Evolutionary conservation across 2,113 vertebrate species (phyloP).

Genomic region (Erythrocercus mccallii): DNA sequence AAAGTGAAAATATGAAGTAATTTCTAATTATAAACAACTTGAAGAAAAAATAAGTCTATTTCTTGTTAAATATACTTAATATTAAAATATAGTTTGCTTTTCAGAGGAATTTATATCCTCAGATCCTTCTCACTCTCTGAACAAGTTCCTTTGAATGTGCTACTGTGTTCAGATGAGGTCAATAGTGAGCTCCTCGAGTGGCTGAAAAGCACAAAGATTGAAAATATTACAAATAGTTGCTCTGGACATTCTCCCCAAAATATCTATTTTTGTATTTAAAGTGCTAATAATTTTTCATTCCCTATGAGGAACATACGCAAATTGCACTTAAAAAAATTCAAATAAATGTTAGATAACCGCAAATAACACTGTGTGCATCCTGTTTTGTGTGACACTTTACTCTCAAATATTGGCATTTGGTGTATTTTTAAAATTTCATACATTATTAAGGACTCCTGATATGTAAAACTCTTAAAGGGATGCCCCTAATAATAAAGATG

Average conservation of each 20-base stretch:
- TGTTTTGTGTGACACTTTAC: neutral
- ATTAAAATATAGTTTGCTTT: neutral
- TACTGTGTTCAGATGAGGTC: neutral
- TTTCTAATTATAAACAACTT: neutral
- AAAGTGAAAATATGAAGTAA: neutral
- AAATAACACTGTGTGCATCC: neutral
- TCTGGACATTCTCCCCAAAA: neutral
- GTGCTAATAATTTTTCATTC: neutral
- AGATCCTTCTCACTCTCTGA: neutral
- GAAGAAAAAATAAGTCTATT: neutral
- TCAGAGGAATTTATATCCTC: neutral
- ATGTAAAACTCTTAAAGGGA: neutral
- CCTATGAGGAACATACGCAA: neutral
- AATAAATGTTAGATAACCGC: neutral
- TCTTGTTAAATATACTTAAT: neutral
- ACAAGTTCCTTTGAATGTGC: neutral
- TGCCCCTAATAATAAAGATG: conserved; percentile 1
- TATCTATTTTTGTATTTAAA: neutral
- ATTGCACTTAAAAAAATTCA: neutral
- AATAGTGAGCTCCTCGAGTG: neutral
- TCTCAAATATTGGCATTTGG: neutral
- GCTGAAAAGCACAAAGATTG: neutral
- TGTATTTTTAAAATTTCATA: neutral
- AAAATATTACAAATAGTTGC: neutral
- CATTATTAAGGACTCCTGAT: neutral